Evolutionary conservation across 2,888 invertebrate species (phyloP).

Genomic region (Sesia apiformis): DNA sequence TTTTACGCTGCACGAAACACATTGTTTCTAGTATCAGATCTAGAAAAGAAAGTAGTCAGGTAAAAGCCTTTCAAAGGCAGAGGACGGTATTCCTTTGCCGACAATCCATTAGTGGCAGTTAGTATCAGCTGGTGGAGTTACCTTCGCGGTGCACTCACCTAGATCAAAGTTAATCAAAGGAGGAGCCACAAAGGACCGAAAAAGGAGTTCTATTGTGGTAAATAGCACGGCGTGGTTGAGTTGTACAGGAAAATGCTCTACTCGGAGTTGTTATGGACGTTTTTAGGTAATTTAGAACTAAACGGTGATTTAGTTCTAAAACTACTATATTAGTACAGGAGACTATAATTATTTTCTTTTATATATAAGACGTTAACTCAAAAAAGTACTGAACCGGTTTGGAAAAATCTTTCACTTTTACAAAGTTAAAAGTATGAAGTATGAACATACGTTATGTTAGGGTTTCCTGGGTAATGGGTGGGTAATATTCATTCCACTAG

Average conservation of each 20-base stretch:
- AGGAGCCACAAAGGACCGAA: constrained; percentile 61
- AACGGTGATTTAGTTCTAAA: no score
- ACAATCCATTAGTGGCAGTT: constrained; percentile 50
- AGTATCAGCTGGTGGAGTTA: not conserved
- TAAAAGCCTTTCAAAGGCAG: constrained; percentile 19
- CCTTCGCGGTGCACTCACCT: constrained; percentile 46
- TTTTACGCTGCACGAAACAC: not conserved
- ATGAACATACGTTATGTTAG: no score
- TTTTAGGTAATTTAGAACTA: no score
- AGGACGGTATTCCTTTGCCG: not conserved
- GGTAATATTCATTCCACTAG: no score
- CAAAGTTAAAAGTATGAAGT: no score
- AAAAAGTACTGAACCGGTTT: no score
- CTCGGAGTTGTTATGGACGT: constrained; percentile 5
- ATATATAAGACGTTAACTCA: no score
- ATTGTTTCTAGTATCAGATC: not conserved
- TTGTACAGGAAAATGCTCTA: constrained; percentile 29
- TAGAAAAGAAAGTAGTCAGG: constrained; percentile 1
- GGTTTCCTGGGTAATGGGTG: no score
- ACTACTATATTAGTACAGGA: no score
- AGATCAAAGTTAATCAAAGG: constrained; percentile 75
- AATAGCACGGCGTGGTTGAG: constrained; percentile 23
- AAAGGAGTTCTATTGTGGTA: constrained; percentile 63
- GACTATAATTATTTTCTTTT: no score
- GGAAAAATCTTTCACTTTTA: no score